These are phyloP conservation scores for Spermophilus dauricus DNA, from an alignment of 2,113 vertebrate genomes.

Conservation along the genomic window DNA sequence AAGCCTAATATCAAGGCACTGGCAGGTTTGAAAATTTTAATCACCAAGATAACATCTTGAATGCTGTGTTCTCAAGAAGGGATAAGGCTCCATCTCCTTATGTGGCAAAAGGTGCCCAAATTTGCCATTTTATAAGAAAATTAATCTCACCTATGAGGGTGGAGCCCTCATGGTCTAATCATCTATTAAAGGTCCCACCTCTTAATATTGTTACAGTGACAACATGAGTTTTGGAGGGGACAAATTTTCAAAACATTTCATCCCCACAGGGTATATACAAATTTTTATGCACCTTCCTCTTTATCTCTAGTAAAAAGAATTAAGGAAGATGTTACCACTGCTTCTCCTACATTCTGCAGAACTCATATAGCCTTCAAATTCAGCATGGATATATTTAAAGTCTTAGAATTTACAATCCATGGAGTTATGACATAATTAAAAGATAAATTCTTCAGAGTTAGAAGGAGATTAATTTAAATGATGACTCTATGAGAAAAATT, in stretches of 20 bases:
- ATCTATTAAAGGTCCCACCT: no score
- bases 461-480: not conserved
- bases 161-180: not conserved
- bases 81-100: not conserved
- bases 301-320: not conserved
- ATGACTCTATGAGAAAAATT: not conserved
- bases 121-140: not conserved
- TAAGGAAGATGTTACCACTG: not conserved
- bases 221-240: no score
- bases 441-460: not conserved
- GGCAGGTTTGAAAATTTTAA: not conserved
- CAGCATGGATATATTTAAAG: not conserved
- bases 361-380: not conserved
- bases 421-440: not conserved
- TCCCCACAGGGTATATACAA: not conserved
- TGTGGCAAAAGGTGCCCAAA: not conserved
- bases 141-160: not conserved
- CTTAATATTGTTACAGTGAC: no score
- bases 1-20: not conserved
- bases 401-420: not conserved
- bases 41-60: not conserved
- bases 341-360: not conserved
- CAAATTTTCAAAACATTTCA: no score
- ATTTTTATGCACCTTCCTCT: not conserved
- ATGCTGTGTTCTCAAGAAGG: not conserved